phyloP scores from a whole-genome alignment of 1,140 invertebrate species.

The Bombus affinis region DNA sequence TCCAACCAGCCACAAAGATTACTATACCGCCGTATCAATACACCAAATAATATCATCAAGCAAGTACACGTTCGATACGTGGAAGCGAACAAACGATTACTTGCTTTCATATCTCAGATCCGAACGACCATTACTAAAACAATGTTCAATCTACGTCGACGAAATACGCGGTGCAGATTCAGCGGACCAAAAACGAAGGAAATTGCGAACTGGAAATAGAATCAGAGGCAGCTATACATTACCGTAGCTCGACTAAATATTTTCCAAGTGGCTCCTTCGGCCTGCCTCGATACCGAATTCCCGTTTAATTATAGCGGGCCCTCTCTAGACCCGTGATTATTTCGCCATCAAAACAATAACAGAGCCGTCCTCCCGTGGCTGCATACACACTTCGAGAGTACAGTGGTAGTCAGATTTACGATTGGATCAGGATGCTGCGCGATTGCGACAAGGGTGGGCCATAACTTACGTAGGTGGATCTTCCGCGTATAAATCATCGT shows the following conservation, averaged over 20 bases:
- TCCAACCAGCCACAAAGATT: neutral
- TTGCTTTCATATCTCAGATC: neutral
- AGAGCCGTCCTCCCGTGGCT: conserved; percentile 31
- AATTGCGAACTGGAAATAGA: conserved; percentile 41
- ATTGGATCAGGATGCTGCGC: conserved; percentile 54
- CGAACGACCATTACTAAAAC: neutral
- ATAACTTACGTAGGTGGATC: conserved; percentile 58
- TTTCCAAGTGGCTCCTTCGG: conserved; percentile 30
- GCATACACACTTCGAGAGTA: conserved; percentile 6
- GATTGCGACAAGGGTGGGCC: conserved; percentile 51
- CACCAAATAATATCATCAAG: neutral
- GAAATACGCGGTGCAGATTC: neutral
- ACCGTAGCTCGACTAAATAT: conserved; percentile 48
- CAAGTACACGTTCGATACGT: neutral
- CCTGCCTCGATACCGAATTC: conserved; percentile 26
- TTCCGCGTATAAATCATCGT: conserved; percentile 59
- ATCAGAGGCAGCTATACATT: conserved; percentile 6
- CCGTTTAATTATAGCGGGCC: conserved; percentile 60
- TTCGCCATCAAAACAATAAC: conserved; percentile 62
- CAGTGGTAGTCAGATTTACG: conserved; percentile 55
- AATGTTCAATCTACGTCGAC: neutral
- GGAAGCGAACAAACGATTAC: neutral
- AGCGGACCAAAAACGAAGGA: neutral
- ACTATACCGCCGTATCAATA: no score
- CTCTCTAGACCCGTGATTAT: conserved; percentile 40